A percentile compares a stretch with the other conserved stretches of the same genome.
phyloP scores from a whole-genome alignment of 2,113 vertebrate genomes.

The Sminthopsis crassicaudata region DNA sequence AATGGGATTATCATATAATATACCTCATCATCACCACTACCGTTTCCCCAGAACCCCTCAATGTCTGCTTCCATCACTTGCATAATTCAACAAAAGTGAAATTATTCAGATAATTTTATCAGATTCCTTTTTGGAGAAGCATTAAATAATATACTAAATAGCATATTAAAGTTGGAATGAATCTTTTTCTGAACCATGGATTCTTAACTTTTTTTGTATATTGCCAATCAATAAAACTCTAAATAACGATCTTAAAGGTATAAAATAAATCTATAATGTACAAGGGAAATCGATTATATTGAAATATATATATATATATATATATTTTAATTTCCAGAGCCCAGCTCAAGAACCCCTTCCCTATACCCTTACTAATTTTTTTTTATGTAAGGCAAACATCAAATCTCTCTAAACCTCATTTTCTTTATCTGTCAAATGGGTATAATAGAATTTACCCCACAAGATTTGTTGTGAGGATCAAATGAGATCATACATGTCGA shows the following conservation, averaged over 20 bases:
- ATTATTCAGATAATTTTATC: not conserved
- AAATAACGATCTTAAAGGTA: not conserved
- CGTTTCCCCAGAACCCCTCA: not conserved
- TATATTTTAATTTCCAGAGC: not conserved
- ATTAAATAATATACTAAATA: not conserved
- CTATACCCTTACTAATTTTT: not conserved
- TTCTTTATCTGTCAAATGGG: not conserved
- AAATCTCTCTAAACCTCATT: not conserved
- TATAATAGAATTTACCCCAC: not conserved
- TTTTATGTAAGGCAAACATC: not conserved
- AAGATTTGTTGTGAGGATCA: not conserved
- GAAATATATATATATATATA: not conserved
- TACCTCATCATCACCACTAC: not conserved
- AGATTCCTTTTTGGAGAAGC: not conserved
- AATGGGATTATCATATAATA: rapidly evolving
- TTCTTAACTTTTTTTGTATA: not conserved
- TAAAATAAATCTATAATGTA: not conserved
- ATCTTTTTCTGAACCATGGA: not conserved
- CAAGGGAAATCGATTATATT: no score
- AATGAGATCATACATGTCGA: not conserved
- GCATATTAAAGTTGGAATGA: not conserved
- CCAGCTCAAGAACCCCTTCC: not conserved
- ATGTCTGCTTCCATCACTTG: not conserved
- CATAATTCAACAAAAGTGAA: not conserved
- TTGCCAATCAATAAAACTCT: not conserved